Base-by-base conservation (phyloP, 2,888 invertebrate species). In the Pyrgus malvae region DNA sequence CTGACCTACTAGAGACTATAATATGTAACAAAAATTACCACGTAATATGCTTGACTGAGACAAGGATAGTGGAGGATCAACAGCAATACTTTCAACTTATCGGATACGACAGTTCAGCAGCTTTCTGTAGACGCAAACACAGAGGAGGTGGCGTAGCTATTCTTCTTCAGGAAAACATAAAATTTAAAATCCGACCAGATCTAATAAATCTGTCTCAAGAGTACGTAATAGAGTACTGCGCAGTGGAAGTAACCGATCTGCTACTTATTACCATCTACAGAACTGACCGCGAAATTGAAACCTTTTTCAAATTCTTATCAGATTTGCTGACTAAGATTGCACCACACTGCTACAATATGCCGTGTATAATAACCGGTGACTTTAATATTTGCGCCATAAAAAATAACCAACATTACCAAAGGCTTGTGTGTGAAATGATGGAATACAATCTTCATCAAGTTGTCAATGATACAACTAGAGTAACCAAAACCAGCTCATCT, bases 61-160 rank as follows among this genome's bases (percentile, higher is more conserved):
- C 45, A 7, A 33, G 45, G 45, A 33, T 45, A 31, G 33, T 33
- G 31, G 33, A 45, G 11, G 21, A 21, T 33, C 45, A 45, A 33
- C 12, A 21, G 0, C 8, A 31, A 33, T 31, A 31, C 7, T 21
- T 33, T 1, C 19, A 31, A 3, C 0, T 29, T 0, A 9, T 29
- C 8, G 44, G 44, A n/a, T 44, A 44, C 11, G 44, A 44, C 7
- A 35, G 1, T 16, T n/a, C 23, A 35, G 16, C 16, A 46, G 16
- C 33, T 12, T 46, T 14, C 35, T 46, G 33, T 12, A 33, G 46
- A 46, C 33, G 46, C 0, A 5, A 35, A 1, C 46, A 35, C 33
- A 12, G 46, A 23, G 46, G 46, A 12, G 46, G 46, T n/a, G 46
- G 46, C 14, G 46, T 23, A 14, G 35, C 46, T 23, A 46, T 46